Conservation (phyloP, 53 echinoderm and acorn worm genomes). For the Crossaster papposus region DNA sequence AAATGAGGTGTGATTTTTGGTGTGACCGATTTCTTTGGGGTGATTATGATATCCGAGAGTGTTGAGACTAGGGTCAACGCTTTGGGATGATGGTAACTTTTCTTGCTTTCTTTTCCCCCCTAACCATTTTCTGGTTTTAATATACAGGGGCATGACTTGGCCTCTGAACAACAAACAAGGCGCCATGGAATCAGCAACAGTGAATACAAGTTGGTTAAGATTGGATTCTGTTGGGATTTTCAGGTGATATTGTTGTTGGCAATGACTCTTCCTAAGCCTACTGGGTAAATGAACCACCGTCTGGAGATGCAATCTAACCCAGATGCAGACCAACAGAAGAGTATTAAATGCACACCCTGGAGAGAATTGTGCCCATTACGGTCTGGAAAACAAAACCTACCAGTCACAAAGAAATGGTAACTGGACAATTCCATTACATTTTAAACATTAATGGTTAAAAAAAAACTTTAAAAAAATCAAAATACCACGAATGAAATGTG, state of each 20-base stretch:
- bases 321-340: neutral
- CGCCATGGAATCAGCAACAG: neutral
- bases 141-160: neutral
- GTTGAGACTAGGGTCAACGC: no score
- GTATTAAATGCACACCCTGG: no score
- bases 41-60: neutral
- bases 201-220: neutral
- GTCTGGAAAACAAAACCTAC: no score
- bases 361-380: no score
- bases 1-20: constrained; percentile 16
- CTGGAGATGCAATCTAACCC: neutral
- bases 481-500: no score
- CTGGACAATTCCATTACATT: no score
- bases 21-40: constrained; percentile 14
- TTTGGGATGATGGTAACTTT: neutral
- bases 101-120: no score
- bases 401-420: no score
- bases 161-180: neutral
- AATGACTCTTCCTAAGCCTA: neutral
- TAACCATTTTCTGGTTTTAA: neutral
- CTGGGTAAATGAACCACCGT: neutral
- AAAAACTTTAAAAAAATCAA: no score
- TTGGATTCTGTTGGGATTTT: neutral
- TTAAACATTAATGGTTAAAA: no score
- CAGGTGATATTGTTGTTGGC: neutral